Base-by-base conservation (phyloP, 2,888 invertebrate genomes). In the Tiliacea aurago region DNA sequence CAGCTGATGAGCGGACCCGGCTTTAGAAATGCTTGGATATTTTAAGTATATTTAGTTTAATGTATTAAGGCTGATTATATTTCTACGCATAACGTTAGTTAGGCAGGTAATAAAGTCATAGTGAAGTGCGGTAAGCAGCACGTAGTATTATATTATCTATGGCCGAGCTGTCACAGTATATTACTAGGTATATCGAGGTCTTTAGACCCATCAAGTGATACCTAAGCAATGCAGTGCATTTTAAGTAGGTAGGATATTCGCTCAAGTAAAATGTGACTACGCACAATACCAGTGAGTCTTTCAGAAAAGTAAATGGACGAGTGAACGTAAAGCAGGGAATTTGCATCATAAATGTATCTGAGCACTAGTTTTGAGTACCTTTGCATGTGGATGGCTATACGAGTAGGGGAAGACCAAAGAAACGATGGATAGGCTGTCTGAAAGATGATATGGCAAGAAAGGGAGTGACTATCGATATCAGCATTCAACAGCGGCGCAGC, bases 161-260 rank as follows among this genome's bases (percentile, higher is more conserved):
- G n/a, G n/a, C n/a, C n/a, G n/a, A n/a, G 15, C 41, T 76, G 33
- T 23, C 56, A 49, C 6, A 56, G 6, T 45, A 4, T 67, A n/a
- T n/a, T n/a, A n/a, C n/a, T n/a, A 2, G n/a, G 10, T 45, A 23
- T 53, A 2, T 10, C 13, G 53, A 78, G 71, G 56, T 63, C 28
- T 63, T 33, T 45, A 62, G 2, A 49, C 76, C 18, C 56, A 51
- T 78, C n/a, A 75, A 77, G 6, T 59, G 28, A 11, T 28, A 15
- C n/a, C 53, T 6, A 47, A 13, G 37, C 45, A 10, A 65, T n/a
- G 75, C n/a, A 45, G 15, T 75, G 66, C 55, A 73, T 73, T 33
- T 13, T 33, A 55, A 65, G 28, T 55, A 73, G 37, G 20, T 55
- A 75, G 28, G 15, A 37, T 55, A 10, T 6, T 43, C 9, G 11